Evolutionary conservation across 1,140 invertebrate species (phyloP).

Genomic region (Tetraneura akinire): DNA sequence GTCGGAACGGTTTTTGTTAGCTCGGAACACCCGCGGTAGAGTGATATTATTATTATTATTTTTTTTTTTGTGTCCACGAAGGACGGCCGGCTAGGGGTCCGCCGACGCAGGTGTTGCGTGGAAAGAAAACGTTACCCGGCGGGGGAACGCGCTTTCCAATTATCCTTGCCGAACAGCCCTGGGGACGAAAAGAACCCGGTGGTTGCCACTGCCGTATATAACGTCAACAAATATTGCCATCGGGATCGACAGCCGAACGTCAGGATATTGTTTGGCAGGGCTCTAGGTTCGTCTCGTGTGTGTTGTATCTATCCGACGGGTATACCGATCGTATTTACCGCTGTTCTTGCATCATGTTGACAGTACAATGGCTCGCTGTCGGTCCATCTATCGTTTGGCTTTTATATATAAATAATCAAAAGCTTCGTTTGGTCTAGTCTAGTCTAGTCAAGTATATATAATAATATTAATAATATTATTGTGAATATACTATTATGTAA

Average conservation of each 20-base stretch:
- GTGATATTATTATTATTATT: conserved; percentile 21
- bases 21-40: neutral
- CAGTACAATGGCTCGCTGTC: neutral
- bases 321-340: neutral
- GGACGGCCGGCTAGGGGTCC: neutral
- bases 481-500: too few species aligned
- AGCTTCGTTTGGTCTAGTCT: neutral
- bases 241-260: conserved; percentile 38
- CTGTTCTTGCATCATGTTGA: neutral
- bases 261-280: neutral
- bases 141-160: conserved; percentile 37
- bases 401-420: conserved; percentile 14
- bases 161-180: conserved; percentile 29
- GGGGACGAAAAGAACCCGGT: conserved; percentile 1
- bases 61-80: neutral
- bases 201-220: neutral
- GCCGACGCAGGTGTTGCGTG: neutral
- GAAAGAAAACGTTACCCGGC: conserved; percentile 13
- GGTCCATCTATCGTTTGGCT: neutral
- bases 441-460: neutral
- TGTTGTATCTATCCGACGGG: neutral
- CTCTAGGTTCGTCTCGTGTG: neutral
- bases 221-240: conserved; percentile 44
- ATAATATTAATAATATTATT: neutral
- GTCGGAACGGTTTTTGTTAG: conserved; percentile 37